Evolutionary conservation across 2,113 vertebrate genomes (phyloP), one percentile per base, ranked within the genome.

Genomic region (Myotis yumanensis): DNA sequence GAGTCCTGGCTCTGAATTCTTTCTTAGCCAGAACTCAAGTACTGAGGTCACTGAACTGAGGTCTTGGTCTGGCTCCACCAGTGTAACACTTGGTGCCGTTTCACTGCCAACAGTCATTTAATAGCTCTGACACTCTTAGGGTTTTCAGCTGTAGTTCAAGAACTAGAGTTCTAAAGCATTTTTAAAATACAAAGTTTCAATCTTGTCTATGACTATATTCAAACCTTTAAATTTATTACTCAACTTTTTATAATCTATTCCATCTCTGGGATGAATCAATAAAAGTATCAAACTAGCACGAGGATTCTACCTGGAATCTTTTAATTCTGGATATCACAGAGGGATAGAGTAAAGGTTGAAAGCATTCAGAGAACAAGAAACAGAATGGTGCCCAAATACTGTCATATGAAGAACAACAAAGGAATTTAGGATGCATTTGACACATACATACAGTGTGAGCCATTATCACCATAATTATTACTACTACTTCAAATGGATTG

Each of bases 151-250:
- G 0, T 32, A 92, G 51, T 66, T 95, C 35, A 81, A 77, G 81
- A 93, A 73, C 43, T 82, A 32, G 76, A 97, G 89, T 94, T 93
- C 86, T 88, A 92, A 96, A 91, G 43, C 51, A 40, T 48, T 62
- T 95, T 92, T 75, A n/a, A 80, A 86, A 77, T 71, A 96, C 80
- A 90, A 92, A 57, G 35, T 66, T 93, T 85, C 46, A 86, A n/a
- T 77, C 28, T 64, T 64, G 28, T 80, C 68, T 92, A 76, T 91
- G 76, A 79, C 66, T 92, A 86, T 94, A 62, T 90, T 90, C 92
- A 93, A 90, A 92, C 77, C 64, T 81, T 92, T 69, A 5, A 54
- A 90, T 90, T 48, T 81, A 94, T 93, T 88, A 52, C 30, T 62
- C 52, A 15, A 77, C 22, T 93, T 86, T 93, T 86, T 89, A 48